phyloP scores from a whole-genome alignment of 2,797 vertebrate genomes.

The Lycodopsis pacificus region DNA sequence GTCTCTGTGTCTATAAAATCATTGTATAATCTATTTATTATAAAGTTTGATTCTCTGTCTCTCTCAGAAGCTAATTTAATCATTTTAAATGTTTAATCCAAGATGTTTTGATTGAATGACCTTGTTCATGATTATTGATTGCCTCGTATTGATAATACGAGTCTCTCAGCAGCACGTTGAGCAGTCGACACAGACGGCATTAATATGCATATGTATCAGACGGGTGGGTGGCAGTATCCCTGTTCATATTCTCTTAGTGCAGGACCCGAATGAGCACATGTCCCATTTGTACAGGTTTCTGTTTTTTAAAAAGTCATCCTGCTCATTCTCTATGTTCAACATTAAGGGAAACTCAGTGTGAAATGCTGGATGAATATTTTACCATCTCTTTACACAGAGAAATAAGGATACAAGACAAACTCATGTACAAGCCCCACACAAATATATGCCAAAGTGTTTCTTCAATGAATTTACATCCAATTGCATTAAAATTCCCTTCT shows the following conservation, averaged over 20 bases:
- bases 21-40: constrained; percentile 46
- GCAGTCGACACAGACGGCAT: constrained; percentile 42
- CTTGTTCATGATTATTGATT: constrained; percentile 61
- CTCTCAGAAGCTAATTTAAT: constrained; percentile 29
- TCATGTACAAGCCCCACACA: constrained; percentile 64
- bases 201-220: constrained; percentile 59
- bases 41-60: constrained; percentile 43
- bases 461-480: constrained; percentile 76
- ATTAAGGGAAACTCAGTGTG: constrained; percentile 55
- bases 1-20: constrained; percentile 14
- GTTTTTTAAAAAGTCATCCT: constrained; percentile 49
- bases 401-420: constrained; percentile 73
- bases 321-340: constrained; percentile 64
- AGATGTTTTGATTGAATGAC: constrained; percentile 52
- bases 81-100: constrained; percentile 51
- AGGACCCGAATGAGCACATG: constrained; percentile 61
- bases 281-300: constrained; percentile 68
- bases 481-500: constrained; percentile 72
- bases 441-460: constrained; percentile 76
- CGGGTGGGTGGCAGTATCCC: background rate
- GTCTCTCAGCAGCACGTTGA: constrained; percentile 26
- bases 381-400: constrained; percentile 70
- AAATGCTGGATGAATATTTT: constrained; percentile 72
- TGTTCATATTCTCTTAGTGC: constrained; percentile 37
- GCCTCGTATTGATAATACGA: constrained; percentile 54